A percentile compares a stretch with the other conserved stretches of the same genome.
phyloP scores from a whole-genome alignment of 2,797 vertebrate genomes.

The Protonibea diacanthus region DNA sequence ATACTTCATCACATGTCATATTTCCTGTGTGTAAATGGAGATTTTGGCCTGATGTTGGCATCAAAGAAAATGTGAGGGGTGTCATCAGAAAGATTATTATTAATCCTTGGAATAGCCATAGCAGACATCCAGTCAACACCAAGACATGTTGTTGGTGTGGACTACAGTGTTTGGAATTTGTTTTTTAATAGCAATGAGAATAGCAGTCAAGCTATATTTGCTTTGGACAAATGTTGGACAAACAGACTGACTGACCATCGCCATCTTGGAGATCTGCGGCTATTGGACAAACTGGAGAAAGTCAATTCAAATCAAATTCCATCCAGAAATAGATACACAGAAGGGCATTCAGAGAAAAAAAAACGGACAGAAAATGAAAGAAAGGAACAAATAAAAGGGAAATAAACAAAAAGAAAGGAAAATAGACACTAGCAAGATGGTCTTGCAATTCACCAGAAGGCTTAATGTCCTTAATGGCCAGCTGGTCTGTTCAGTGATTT shows the following conservation, averaged over 20 bases:
- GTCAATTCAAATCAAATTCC: conserved; percentile 39
- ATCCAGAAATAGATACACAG: conserved; percentile 27
- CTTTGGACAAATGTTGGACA: conserved; percentile 8
- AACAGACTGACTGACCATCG: conserved; percentile 12
- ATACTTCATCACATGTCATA: background rate
- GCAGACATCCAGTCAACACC: background rate
- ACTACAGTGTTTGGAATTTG: background rate
- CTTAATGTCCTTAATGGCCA: conserved; percentile 51
- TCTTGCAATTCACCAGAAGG: conserved; percentile 27
- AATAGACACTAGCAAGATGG: conserved; percentile 18
- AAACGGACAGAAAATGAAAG: conserved; percentile 9
- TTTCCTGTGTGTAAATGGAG: background rate
- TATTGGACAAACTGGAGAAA: conserved; percentile 22
- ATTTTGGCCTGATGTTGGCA: background rate
- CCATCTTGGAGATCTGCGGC: background rate
- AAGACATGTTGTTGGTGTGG: background rate
- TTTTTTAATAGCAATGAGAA: background rate
- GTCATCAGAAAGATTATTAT: background rate
- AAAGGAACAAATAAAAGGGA: background rate
- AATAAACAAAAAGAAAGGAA: conserved; percentile 18
- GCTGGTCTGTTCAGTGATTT: conserved; percentile 51
- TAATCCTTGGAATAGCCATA: conserved; percentile 2
- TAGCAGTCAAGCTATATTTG: conserved; percentile 1
- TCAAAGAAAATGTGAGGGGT: conserved; percentile 8
- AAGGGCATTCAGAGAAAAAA: background rate